Evolutionary conservation across 2,797 vertebrate genomes (phyloP), one percentile per base, ranked within the genome.

Genomic region (Tangara arthus): DNA sequence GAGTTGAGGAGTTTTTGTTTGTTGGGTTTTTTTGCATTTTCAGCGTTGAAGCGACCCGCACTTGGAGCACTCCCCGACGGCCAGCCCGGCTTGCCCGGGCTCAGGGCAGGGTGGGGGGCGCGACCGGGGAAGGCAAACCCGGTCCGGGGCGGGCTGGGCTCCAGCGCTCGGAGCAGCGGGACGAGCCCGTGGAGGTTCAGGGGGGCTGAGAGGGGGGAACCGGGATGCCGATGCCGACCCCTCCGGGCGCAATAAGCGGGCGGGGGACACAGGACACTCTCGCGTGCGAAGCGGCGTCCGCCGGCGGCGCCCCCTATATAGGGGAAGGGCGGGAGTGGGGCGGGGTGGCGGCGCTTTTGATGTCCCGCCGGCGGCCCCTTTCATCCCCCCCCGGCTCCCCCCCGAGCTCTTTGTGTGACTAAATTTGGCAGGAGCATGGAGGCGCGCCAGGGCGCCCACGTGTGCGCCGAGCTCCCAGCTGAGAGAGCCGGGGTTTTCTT

Each of bases 391-490:
- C 47, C 79, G 14, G 20, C 2, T 1, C 55, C 90, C 91, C 95
- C 89, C 92, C 92, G 97, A 96, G 97, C 98, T 98, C 99, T 99
- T 99, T 99, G 99, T 99, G 98, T 98, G 98, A 98, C 99, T 99
- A 99, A 99, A 99, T 99, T 99, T 99, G 99, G 99, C 98, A 98
- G 98, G 98, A 98, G 98, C 97, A 97, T 99, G 99, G 99, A 99
- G 97, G 96, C 94, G 96, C 97, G 99, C 99, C 99, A 99, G 98
- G 97, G 98, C 98, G 98, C 99, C 99, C 99, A 99, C 99, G 99
- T 99, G 99, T 98, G 98, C 98, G 98, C 98, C 97, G 98, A 96
- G 98, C 98, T 99, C 99, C 98, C 99, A 99, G 99, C 99, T 99
- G 99, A 99, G 98, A 97, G 97, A 97, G 97, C 96, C 89, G 97